Percentiles rank a stretch among this genome's conserved stretches.
Conservation (phyloP, 2,113 vertebrate species). For the Cottus gobio region DNA sequence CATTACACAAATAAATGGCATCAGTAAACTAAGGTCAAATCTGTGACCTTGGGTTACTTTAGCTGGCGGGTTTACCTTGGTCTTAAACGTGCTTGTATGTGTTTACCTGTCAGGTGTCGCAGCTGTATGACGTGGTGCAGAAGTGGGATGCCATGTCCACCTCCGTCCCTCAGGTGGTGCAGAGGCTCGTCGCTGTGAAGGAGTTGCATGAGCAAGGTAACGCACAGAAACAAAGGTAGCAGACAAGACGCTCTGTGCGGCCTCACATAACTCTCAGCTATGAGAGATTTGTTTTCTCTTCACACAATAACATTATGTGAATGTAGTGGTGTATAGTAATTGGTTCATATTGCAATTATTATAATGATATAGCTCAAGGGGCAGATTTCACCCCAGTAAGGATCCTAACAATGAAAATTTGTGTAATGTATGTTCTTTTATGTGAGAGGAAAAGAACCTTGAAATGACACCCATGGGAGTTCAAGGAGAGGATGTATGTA, state of each 20-base stretch:
- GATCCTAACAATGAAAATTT: constrained; percentile 37
- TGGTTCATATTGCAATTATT: constrained; percentile 35
- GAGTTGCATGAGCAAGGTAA: constrained; percentile 95
- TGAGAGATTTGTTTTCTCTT: neutral
- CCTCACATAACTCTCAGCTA: neutral
- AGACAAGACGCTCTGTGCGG: neutral
- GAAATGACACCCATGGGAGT: constrained; percentile 68
- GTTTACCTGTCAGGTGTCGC: constrained; percentile 83
- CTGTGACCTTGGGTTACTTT: neutral
- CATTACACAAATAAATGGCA: neutral
- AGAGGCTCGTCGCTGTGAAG: constrained; percentile 89
- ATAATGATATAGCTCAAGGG: constrained; percentile 31
- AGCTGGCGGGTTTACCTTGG: neutral
- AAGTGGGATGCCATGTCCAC: constrained; percentile 91
- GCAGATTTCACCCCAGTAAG: constrained; percentile 11
- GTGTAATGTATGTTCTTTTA: constrained; percentile 50
- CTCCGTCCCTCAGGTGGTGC: constrained; percentile 90
- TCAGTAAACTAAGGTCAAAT: neutral
- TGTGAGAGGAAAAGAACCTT: constrained; percentile 56
- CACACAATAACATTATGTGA: neutral
- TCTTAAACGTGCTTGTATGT: constrained; percentile 3
- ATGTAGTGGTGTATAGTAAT: constrained; percentile 14
- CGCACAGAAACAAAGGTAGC: neutral
- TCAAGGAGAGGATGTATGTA: constrained; percentile 68
- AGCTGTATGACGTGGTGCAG: constrained; percentile 90